Conservation (phyloP, 2,113 vertebrate species). For the Campylomormyrus numenius region DNA sequence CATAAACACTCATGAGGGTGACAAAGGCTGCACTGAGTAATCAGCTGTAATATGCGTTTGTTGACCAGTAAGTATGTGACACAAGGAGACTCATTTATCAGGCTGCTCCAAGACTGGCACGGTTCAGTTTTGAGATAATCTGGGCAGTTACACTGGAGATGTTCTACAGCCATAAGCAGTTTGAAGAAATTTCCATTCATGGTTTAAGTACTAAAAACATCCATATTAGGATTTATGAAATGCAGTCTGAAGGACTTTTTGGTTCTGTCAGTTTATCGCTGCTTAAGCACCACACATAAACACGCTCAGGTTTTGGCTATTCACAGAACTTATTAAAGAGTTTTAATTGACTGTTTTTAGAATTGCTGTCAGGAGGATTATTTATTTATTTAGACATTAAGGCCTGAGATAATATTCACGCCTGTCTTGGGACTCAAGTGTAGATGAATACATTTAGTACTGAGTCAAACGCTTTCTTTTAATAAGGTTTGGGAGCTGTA, state of each 20-base stretch:
- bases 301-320: background rate
- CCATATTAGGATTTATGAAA: background rate
- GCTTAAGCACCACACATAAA: background rate
- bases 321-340: background rate
- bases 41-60: background rate
- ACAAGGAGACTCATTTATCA: background rate
- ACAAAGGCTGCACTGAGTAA: background rate
- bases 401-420: background rate
- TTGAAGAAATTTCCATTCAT: constrained; percentile 1
- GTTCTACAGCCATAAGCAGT: background rate
- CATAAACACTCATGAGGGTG: background rate
- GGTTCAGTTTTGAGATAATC: background rate
- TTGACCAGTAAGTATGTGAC: background rate
- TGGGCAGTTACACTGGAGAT: background rate
- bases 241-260: background rate
- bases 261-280: background rate
- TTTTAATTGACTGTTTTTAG: background rate
- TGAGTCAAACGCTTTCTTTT: background rate
- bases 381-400: background rate
- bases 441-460: background rate
- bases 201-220: background rate
- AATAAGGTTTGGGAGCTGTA: background rate
- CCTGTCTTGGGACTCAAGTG: background rate
- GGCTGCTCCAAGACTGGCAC: background rate
- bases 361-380: background rate